Evolutionary conservation across 2,888 invertebrate species (phyloP).

Genomic region (Patella pellucida): DNA sequence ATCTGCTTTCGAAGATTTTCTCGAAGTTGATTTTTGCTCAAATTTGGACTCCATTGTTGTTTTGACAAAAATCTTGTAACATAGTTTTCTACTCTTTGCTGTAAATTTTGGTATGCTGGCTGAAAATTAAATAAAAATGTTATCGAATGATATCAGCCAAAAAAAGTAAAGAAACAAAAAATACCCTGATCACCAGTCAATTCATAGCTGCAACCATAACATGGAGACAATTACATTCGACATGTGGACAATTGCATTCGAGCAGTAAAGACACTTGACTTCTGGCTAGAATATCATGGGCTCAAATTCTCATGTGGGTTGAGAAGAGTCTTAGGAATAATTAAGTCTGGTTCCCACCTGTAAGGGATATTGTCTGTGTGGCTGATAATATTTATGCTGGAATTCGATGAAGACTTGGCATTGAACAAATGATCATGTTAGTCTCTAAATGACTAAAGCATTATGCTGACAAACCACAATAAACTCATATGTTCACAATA

Average conservation of each 20-base stretch:
- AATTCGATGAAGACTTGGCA: too few relatives aligned
- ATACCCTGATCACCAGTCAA: neutral
- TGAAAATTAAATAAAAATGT: constrained; percentile 63
- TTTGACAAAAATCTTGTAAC: constrained; percentile 86
- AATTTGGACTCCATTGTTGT: constrained; percentile 87
- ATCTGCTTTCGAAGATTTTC: constrained; percentile 90
- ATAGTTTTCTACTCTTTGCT: constrained; percentile 88
- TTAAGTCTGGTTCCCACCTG: too few relatives aligned
- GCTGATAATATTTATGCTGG: too few relatives aligned
- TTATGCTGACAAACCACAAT: too few relatives aligned
- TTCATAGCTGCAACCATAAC: neutral
- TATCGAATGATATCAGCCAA: neutral
- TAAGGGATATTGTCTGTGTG: too few relatives aligned
- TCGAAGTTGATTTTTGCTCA: constrained; percentile 92
- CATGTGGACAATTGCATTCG: neutral
- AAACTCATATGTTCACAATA: too few relatives aligned
- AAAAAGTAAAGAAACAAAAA: neutral
- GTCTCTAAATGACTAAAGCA: too few relatives aligned
- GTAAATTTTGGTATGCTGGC: constrained; percentile 94
- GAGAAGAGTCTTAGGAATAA: too few relatives aligned
- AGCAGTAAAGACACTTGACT: too few relatives aligned
- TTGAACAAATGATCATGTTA: too few relatives aligned
- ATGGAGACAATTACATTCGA: neutral
- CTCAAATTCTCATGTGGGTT: too few relatives aligned
- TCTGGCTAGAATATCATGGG: too few relatives aligned